Base-by-base conservation (phyloP, 2,113 vertebrate genomes). In the Polypterus senegalus region DNA sequence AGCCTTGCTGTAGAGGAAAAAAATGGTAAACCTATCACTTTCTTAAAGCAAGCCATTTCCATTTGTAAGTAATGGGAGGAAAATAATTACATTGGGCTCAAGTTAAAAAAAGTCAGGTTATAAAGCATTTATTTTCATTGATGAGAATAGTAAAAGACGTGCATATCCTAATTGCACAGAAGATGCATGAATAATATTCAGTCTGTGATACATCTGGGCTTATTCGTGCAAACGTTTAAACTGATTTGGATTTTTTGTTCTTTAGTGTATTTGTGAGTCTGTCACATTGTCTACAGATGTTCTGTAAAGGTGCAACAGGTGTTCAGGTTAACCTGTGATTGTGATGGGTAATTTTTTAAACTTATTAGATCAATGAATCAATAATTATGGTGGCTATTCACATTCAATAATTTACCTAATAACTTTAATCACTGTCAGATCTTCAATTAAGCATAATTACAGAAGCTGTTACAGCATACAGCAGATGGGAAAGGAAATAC, bases 351-450 rank as follows among this genome's bases (percentile, higher is more conserved):
- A 92, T 93, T 91, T 91, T 80, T 86, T 66, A 84, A 90, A 92
- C 93, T 92, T 90, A 89, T 91, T 88, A 87, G 92, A 94, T 94
- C 89, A 93, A 91, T 92, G 90, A 86, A 74, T 78, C 89, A 91
- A 92, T 93, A 91, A 91, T 86, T 81, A 75, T 81, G 74, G 70
- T 82, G 83, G 87, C 27, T 83, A 89, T 86, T 87, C 85, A 88
- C 81, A 84, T 83, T 81, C 74, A 83, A 84, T 88, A 89, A 84
- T 84, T 87, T 70, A 84, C 70, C 73, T 80, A 91, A 89, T 87
- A 88, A 77, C 85, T 88, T 88, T 91, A 92, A 94, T 93, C 90
- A 92, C 83, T 83, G 82, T 85, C 86, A 87, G 89, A 79, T 81
- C 84, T 81, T 89, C 90, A 91, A 90, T 90, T 93, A 81, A 73